Conservation (phyloP, 1,140 invertebrate genomes). For the Chelonus insularis region DNA sequence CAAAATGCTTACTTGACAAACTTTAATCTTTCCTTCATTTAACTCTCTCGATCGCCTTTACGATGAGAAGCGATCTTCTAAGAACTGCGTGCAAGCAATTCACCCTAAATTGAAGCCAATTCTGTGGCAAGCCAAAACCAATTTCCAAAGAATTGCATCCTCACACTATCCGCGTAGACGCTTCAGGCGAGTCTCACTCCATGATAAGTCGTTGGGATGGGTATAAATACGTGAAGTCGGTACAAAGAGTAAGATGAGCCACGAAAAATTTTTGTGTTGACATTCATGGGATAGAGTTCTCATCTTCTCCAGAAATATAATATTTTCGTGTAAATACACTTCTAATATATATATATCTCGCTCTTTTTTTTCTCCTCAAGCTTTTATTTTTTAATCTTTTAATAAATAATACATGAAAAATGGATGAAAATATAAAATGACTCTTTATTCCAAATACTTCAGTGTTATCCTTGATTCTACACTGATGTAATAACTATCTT, state of each 20-base stretch:
- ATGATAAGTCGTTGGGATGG: constrained; percentile 8
- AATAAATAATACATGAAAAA: too few relatives aligned
- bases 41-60: constrained; percentile 1
- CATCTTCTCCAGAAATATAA: constrained; percentile 11
- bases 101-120: constrained; percentile 30
- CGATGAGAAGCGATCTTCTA: constrained; percentile 1
- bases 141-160: constrained; percentile 54
- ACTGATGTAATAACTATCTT: too few relatives aligned
- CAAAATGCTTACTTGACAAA: constrained; percentile 3
- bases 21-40: neutral
- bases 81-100: constrained; percentile 37
- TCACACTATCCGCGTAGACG: constrained; percentile 42
- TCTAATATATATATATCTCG: too few relatives aligned
- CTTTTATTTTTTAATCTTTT: too few relatives aligned
- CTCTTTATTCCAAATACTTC: too few relatives aligned
- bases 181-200: constrained; percentile 22
- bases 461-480: too few relatives aligned
- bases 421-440: too few relatives aligned
- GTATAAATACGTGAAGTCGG: constrained; percentile 27
- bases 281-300: constrained; percentile 23
- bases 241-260: constrained; percentile 17
- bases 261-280: constrained; percentile 8
- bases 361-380: neutral
- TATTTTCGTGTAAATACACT: too few relatives aligned
- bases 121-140: constrained; percentile 46